Evolutionary conservation across 2,797 vertebrate genomes (phyloP).

Genomic region (Protonibea diacanthus): DNA sequence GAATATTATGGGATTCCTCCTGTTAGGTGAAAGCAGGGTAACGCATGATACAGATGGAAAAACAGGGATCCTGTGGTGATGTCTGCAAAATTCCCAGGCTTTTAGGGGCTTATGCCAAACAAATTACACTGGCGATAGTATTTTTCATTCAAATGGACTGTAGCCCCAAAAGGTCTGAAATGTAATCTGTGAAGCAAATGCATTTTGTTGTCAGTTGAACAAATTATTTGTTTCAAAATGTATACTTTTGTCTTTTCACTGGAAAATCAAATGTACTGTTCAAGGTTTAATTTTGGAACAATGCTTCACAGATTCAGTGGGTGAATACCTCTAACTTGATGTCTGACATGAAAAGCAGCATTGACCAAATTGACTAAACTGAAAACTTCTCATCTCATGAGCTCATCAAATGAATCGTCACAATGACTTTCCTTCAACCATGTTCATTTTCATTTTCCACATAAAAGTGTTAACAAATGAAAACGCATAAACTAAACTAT

Average conservation of each 20-base stretch:
- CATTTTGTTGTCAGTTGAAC: conserved; percentile 52
- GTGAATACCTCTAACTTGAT: conserved; percentile 74
- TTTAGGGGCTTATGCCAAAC: conserved; percentile 79
- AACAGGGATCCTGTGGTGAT: conserved; percentile 78
- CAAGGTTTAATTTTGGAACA: conserved; percentile 63
- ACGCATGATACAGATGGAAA: conserved; percentile 84
- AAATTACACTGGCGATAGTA: conserved; percentile 54
- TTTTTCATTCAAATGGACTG: conserved; percentile 61
- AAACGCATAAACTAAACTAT: conserved; percentile 38
- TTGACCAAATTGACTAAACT: conserved; percentile 65
- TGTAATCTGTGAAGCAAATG: conserved; percentile 85
- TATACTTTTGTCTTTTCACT: conserved; percentile 16
- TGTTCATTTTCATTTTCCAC: conserved; percentile 45
- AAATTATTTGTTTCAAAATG: conserved; percentile 10
- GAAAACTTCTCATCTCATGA: conserved; percentile 55
- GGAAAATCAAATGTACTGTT: conserved; percentile 29
- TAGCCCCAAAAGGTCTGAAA: conserved; percentile 82
- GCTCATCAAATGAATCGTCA: conserved; percentile 70
- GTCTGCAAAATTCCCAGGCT: conserved; percentile 79
- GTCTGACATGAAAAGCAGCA: conserved; percentile 83
- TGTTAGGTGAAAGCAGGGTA: conserved; percentile 87
- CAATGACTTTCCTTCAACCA: conserved; percentile 63
- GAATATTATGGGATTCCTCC: conserved; percentile 83
- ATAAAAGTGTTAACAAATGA: conserved; percentile 29
- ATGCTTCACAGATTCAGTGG: conserved; percentile 84